phyloP scores from a whole-genome alignment of 2,797 vertebrate species.

The Harpagifer antarcticus region DNA sequence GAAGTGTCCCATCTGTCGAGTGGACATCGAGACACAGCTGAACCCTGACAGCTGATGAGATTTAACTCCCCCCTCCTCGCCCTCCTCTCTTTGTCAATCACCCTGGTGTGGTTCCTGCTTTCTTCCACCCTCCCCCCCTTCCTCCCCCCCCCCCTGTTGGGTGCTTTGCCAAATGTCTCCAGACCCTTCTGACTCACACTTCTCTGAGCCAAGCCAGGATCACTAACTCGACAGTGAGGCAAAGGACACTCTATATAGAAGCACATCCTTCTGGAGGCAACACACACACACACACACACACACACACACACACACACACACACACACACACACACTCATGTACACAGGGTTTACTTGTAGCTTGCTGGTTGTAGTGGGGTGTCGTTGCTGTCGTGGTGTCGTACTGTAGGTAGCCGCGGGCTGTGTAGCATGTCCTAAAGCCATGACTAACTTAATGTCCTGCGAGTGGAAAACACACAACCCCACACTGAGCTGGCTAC shows the following conservation, averaged over 20 bases:
- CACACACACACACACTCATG: slow-evolving; percentile 62
- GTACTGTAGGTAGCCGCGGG: slow-evolving; percentile 80
- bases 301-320: slow-evolving; percentile 27
- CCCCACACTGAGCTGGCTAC: slow-evolving; percentile 71
- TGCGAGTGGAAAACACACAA: slow-evolving; percentile 73
- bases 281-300: slow-evolving; percentile 62
- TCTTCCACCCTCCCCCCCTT: slow-evolving; percentile 58
- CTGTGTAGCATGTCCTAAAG: slow-evolving; percentile 88
- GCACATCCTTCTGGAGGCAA: slow-evolving; percentile 78
- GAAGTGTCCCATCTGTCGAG: slow-evolving; percentile 99
- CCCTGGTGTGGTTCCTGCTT: slow-evolving; percentile 66
- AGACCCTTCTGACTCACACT: slow-evolving; percentile 81
- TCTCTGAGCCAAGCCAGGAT: slow-evolving; percentile 85
- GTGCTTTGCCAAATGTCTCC: slow-evolving; percentile 88
- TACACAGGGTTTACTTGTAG: slow-evolving; percentile 84
- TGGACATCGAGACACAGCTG: slow-evolving; percentile 99
- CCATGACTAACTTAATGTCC: slow-evolving; percentile 83
- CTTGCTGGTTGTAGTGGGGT: slow-evolving; percentile 81
- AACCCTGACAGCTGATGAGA: slow-evolving; percentile 95
- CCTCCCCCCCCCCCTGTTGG: slow-evolving; percentile 50
- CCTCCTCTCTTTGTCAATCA: slow-evolving; percentile 47
- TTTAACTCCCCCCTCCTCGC: slow-evolving; percentile 16
- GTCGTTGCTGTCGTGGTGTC: slow-evolving; percentile 79
- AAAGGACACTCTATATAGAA: slow-evolving; percentile 70
- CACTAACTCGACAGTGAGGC: slow-evolving; percentile 72